Percentiles rank a stretch among this genome's conserved stretches.
Evolutionary conservation across 2,888 invertebrate species (phyloP).

Genomic region (Hartigia nigra): DNA sequence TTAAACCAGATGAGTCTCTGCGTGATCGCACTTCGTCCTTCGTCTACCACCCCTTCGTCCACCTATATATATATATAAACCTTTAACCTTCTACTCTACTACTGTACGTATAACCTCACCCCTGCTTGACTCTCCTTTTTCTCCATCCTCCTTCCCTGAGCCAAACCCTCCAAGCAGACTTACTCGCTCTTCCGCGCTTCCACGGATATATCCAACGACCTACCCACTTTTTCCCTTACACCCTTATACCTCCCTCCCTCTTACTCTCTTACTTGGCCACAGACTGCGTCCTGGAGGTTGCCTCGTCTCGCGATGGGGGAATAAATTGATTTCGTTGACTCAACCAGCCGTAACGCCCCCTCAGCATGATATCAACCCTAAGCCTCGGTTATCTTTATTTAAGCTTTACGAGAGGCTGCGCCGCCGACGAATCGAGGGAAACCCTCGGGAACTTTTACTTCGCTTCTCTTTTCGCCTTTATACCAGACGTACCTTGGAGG

Average conservation of each 20-base stretch:
- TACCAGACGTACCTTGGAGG: background rate
- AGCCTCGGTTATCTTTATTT: slow-evolving; percentile 66
- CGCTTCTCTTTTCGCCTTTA: background rate
- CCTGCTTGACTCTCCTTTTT: background rate
- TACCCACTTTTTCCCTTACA: slow-evolving; percentile 19
- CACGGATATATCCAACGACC: slow-evolving; percentile 13
- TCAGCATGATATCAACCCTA: slow-evolving; percentile 64
- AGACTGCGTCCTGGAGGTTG: slow-evolving; percentile 21
- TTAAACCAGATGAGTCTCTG: slow-evolving; percentile 51
- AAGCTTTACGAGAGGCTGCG: slow-evolving; percentile 63
- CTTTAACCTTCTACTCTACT: background rate
- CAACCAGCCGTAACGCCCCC: slow-evolving; percentile 65
- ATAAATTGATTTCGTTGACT: slow-evolving; percentile 66
- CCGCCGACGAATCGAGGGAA: slow-evolving; percentile 48
- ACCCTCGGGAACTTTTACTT: slow-evolving; percentile 19
- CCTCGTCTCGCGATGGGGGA: slow-evolving; percentile 41
- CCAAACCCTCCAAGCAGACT: background rate
- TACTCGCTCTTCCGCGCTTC: slow-evolving; percentile 6
- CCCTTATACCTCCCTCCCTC: background rate
- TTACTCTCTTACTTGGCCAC: slow-evolving; percentile 7
- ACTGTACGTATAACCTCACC: background rate
- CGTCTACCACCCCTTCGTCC: slow-evolving; percentile 16
- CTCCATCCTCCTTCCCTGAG: background rate
- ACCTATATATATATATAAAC: background rate
- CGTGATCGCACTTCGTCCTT: slow-evolving; percentile 45